Percentiles rank a stretch among this genome's conserved stretches.
Conservation (phyloP, 2,797 vertebrate species). For the Brachymystax lenok region DNA sequence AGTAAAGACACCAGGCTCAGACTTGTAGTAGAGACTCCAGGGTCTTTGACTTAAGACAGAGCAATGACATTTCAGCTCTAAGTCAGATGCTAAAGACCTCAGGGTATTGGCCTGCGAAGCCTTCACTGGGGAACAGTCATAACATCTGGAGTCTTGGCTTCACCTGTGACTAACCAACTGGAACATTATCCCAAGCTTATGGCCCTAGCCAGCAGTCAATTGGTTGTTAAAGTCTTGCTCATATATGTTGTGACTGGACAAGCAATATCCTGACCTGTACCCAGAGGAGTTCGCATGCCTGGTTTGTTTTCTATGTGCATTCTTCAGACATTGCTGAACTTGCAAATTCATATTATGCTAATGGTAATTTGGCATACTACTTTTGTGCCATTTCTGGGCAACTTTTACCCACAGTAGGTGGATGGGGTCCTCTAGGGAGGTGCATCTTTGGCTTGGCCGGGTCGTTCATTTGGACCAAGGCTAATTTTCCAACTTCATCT, state of each 20-base stretch:
- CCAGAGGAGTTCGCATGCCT: neutral
- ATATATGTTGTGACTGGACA: neutral
- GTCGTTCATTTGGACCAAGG: slow-evolving; percentile 41
- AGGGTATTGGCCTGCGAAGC: neutral
- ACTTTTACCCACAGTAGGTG: slow-evolving; percentile 27
- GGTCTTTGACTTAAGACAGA: neutral
- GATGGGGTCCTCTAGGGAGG: slow-evolving; percentile 34
- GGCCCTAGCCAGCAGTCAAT: neutral
- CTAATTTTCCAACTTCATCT: slow-evolving; percentile 59
- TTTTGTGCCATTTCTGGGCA: neutral
- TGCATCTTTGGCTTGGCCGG: slow-evolving; percentile 23
- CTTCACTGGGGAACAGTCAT: neutral
- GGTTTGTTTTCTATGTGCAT: neutral
- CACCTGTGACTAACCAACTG: slow-evolving; percentile 19
- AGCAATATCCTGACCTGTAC: neutral
- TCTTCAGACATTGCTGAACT: neutral
- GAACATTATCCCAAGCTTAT: neutral
- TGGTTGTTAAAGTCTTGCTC: neutral
- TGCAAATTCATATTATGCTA: neutral
- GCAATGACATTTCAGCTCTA: neutral
- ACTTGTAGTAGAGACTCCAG: neutral
- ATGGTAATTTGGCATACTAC: neutral
- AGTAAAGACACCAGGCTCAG: slow-evolving; percentile 4
- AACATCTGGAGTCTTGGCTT: slow-evolving; percentile 24
- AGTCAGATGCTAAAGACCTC: neutral